A percentile compares a stretch with the other conserved stretches of the same genome.
phyloP scores from a whole-genome alignment of 1,140 invertebrate species.

The Gonatopus flavifemur region DNA sequence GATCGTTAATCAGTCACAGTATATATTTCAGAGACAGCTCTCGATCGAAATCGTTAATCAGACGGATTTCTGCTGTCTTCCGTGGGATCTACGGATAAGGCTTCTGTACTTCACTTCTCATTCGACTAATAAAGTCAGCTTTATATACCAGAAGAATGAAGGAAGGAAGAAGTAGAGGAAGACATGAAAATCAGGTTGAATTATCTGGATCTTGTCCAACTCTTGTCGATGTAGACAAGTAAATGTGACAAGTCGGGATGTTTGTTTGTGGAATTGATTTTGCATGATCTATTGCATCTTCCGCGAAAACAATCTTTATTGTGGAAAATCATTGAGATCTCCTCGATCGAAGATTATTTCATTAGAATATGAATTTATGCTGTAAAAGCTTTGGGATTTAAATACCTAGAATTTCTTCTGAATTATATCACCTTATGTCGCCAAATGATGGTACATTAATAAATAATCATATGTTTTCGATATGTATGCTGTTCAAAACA shows the following conservation, averaged over 20 bases:
- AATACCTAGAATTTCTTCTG: no score
- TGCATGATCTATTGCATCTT: conserved; percentile 20
- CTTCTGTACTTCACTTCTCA: no score
- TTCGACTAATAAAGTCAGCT: conserved; percentile 30
- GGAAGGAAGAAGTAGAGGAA: background rate
- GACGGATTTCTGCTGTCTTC: conserved; percentile 28
- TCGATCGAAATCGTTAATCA: conserved; percentile 33
- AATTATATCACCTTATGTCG: no score
- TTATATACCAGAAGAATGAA: conserved; percentile 1
- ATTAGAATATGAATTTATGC: no score
- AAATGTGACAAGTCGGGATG: background rate
- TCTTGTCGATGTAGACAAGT: background rate
- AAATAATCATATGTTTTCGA: no score
- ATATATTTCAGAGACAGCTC: conserved; percentile 21
- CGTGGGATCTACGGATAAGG: conserved; percentile 23
- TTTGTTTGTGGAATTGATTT: conserved; percentile 13
- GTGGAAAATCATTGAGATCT: no score
- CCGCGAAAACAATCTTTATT: no score
- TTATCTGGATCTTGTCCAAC: conserved; percentile 18
- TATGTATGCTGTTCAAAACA: no score
- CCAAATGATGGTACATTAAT: no score
- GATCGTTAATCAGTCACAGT: conserved; percentile 14
- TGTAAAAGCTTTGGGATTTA: no score
- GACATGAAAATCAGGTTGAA: conserved; percentile 12
- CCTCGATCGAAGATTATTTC: no score